Base-by-base conservation (phyloP, 2,113 vertebrate genomes). In the Accipiter virgatus region DNA sequence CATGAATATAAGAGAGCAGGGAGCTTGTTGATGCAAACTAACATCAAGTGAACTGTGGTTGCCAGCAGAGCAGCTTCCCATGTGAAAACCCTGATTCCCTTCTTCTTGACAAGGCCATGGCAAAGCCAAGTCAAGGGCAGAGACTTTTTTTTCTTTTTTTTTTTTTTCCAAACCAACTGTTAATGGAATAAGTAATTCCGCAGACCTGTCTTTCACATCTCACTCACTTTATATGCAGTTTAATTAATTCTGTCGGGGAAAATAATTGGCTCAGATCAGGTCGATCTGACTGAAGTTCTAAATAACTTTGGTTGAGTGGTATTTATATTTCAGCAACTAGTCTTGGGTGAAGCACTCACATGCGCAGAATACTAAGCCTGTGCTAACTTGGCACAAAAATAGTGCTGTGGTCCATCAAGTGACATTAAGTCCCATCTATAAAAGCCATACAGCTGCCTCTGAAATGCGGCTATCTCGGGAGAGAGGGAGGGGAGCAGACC, bases 241-340 rank as follows among this genome's bases (percentile, higher is more conserved):
- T 97, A 97, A 98, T 98, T 97, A 98, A 98, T 96, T 97, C 94
- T 95, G 96, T 95, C 10, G 4, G 61, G 81, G 97, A 96, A 97
- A 98, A 97, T 97, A 97, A 97, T 98, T 98, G 97, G 92, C 96
- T 96, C 81, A 34, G 90, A 97, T 97, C 73, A 36, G 93, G 97
- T 97, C 3, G 10, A 97, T 98, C 95, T 48, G 6, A 94, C 78
- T 92, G 94, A 97, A 97, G 88, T 95, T 97, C 95, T 95, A 95
- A 97, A 97, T 96, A 97, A 95, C 92, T 97, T 91, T 19, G n/a
- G 74, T 81, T 90, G 95, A 97, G 86, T 91, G 86, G 83, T 94
- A 93, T 97, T 98, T 98, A 90, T 97, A 97, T 93, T 97, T 95
- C 93, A 93, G 86, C 75, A 86, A 84, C 95, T 95, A 93, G 95